Percentiles rank a stretch among this genome's conserved stretches.
Conservation (phyloP, 2,888 invertebrate species). For the Globia sparganii region DNA sequence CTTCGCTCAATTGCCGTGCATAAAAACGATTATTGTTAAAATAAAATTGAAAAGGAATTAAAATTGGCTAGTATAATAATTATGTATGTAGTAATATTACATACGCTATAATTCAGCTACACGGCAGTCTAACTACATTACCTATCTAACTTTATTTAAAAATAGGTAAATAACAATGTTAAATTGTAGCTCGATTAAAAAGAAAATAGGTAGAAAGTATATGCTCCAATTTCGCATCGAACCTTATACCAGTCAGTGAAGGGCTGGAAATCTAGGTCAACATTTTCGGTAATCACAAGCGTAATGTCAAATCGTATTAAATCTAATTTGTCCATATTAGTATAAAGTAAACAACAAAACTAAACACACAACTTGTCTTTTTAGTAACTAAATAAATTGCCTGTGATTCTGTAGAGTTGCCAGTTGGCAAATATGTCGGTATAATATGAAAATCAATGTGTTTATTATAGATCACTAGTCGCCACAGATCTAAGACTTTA, state of each 20-base stretch:
- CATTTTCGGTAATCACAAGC: conserved; percentile 49
- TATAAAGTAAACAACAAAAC: conserved; percentile 43
- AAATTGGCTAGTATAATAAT: conserved; percentile 1
- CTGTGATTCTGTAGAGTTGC: conserved; percentile 35
- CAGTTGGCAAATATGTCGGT: background rate
- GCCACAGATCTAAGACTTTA: conserved; percentile 46
- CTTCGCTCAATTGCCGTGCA: background rate
- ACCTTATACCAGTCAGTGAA: background rate
- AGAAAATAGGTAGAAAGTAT: background rate
- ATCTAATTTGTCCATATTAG: conserved; percentile 60
- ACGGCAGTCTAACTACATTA: conserved; percentile 35
- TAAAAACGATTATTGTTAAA: background rate
- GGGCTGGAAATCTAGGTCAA: background rate
- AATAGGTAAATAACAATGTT: background rate
- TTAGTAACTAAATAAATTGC: conserved; percentile 52
- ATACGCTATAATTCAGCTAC: conserved; percentile 4
- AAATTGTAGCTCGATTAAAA: background rate
- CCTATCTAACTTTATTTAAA: conserved; percentile 32
- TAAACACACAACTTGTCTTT: conserved; percentile 48
- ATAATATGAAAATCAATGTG: background rate
- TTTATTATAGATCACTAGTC: conserved; percentile 5
- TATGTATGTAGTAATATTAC: conserved; percentile 15
- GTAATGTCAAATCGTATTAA: conserved; percentile 28
- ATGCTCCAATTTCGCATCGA: background rate
- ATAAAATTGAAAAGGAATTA: background rate